phyloP scores from a whole-genome alignment of 2,113 vertebrate species.

The Hirundichthys speculiger region DNA sequence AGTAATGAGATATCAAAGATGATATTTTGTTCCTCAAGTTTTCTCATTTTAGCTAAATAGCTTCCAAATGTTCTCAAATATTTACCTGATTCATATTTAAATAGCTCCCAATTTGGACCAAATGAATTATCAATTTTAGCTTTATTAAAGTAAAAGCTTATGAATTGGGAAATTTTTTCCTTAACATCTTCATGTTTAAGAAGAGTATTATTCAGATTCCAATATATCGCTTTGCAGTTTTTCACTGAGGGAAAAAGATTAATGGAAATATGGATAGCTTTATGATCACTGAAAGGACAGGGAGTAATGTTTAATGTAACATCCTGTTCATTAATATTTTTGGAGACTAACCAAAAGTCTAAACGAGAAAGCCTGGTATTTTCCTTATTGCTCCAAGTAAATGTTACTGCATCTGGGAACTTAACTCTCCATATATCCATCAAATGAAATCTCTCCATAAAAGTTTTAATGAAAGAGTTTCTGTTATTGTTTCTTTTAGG shows the following conservation, averaged over 20 bases:
- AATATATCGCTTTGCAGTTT: background rate
- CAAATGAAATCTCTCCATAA: background rate
- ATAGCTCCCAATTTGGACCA: too few relatives aligned
- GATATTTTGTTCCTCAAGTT: background rate
- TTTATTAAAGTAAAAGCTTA: too few relatives aligned
- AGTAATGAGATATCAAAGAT: background rate
- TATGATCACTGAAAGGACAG: background rate
- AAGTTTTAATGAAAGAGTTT: background rate
- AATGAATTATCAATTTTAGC: too few relatives aligned
- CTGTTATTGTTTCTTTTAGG: background rate
- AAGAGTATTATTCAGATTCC: background rate
- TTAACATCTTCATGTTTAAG: background rate
- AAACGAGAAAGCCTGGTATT: background rate
- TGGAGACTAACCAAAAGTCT: background rate
- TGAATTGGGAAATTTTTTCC: background rate
- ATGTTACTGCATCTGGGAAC: background rate
- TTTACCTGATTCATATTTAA: too few relatives aligned
- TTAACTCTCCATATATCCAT: background rate
- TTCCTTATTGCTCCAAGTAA: background rate
- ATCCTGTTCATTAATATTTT: background rate
- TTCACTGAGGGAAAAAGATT: too few relatives aligned
- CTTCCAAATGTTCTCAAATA: background rate
- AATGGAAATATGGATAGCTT: too few relatives aligned
- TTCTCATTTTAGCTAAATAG: background rate
- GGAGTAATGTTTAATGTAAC: background rate